Percentiles rank a stretch among this genome's conserved stretches.
Conservation (phyloP, 2,113 vertebrate species). For the Antechinus flavipes region DNA sequence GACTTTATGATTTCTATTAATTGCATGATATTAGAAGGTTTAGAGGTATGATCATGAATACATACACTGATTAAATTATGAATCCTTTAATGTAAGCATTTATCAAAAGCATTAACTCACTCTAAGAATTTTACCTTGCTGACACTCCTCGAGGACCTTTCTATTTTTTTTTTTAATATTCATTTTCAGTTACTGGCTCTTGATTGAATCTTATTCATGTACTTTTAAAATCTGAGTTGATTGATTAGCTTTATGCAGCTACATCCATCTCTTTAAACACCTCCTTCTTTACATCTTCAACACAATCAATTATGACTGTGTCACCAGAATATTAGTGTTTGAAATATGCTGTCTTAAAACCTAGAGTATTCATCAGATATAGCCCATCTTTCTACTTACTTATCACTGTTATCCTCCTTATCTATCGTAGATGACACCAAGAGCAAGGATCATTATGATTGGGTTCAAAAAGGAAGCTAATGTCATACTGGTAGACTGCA, state of each 20-base stretch:
- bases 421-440: not conserved
- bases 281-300: not conserved
- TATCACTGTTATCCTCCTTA: not conserved
- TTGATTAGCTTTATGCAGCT: not conserved
- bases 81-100: not conserved
- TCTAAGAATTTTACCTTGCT: not conserved
- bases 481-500: not conserved
- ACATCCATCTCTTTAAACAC: not conserved
- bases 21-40: not conserved
- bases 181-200: not conserved
- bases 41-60: not conserved
- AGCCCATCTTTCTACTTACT: not conserved
- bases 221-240: not conserved
- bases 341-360: not conserved
- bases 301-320: not conserved
- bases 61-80: not conserved
- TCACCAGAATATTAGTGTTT: not conserved
- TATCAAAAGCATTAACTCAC: not conserved
- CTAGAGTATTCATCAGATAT: not conserved
- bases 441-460: not conserved
- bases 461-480: not conserved
- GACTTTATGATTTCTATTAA: not conserved
- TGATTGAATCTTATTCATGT: not conserved
- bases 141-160: not conserved
- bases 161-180: not conserved